Evolutionary conservation across 2,888 invertebrate genomes (phyloP).

Genomic region (Lapara coniferarum): DNA sequence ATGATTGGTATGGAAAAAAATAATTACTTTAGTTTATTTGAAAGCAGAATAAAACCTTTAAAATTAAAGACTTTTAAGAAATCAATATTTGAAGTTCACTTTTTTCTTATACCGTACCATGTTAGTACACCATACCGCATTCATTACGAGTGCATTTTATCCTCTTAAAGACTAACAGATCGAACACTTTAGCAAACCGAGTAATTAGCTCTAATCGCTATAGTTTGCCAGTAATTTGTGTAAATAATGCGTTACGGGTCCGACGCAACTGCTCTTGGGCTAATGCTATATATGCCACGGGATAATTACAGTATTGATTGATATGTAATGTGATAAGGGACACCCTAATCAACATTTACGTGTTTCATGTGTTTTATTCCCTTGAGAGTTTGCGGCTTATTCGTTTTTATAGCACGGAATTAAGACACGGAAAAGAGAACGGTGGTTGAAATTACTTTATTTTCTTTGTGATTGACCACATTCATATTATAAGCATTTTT

Average conservation of each 20-base stretch:
- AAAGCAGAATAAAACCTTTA: too few relatives aligned
- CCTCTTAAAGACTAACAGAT: constrained; percentile 42
- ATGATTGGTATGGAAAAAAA: too few relatives aligned
- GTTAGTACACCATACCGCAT: too few relatives aligned
- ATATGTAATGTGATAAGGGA: constrained; percentile 34
- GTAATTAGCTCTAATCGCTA: constrained; percentile 72
- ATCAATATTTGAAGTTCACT: too few relatives aligned
- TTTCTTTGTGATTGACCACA: too few relatives aligned
- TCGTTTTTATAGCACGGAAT: too few relatives aligned
- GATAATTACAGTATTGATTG: constrained; percentile 57
- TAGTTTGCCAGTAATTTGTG: constrained; percentile 70
- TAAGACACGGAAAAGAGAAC: too few relatives aligned
- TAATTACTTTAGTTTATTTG: too few relatives aligned
- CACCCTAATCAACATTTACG: neutral
- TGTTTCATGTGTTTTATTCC: neutral
- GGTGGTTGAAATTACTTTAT: too few relatives aligned
- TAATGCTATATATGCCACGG: constrained; percentile 67
- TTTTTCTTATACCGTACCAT: neutral
- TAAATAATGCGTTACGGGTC: constrained; percentile 62
- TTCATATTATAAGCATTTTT: too few relatives aligned
- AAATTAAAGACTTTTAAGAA: too few relatives aligned
- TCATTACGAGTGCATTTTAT: constrained; percentile 18
- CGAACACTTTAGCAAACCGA: constrained; percentile 65
- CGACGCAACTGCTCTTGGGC: constrained; percentile 56
- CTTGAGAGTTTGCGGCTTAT: neutral